Percentiles rank a stretch among this genome's conserved stretches.
phyloP scores from a whole-genome alignment of 2,113 vertebrate species.

The Ceyx cyanopectus region DNA sequence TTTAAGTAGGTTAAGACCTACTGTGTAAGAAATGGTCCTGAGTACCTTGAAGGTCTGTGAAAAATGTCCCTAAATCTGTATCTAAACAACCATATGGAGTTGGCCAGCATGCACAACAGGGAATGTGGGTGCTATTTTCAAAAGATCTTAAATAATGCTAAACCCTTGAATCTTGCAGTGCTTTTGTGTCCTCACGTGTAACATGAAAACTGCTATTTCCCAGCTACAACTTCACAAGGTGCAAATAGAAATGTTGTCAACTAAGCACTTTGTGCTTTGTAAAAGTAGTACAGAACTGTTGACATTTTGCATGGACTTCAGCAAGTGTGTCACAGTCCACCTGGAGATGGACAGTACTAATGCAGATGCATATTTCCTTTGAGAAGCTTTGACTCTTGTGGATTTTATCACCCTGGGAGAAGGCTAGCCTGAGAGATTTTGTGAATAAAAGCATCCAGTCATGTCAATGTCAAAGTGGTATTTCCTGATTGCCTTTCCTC shows the following conservation, averaged over 20 bases:
- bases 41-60: neutral
- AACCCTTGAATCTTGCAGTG: accelerated
- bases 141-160: neutral
- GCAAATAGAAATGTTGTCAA: neutral
- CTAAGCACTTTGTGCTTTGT: neutral
- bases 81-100: neutral
- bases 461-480: neutral
- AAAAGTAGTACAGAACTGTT: neutral
- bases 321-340: neutral
- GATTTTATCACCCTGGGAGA: neutral
- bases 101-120: neutral
- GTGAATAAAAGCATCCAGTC: neutral
- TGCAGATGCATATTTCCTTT: neutral
- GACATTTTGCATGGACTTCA: neutral
- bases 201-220: neutral
- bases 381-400: neutral
- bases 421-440: neutral
- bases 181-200: neutral
- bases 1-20: neutral
- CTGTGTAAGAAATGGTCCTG: neutral
- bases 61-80: neutral
- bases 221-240: neutral
- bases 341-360: neutral
- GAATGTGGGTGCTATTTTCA: neutral
- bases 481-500: neutral